A percentile compares a stretch with the other conserved stretches of the same genome.
Conservation (phyloP, 2,888 invertebrate species). For the Trimorus sp. region DNA sequence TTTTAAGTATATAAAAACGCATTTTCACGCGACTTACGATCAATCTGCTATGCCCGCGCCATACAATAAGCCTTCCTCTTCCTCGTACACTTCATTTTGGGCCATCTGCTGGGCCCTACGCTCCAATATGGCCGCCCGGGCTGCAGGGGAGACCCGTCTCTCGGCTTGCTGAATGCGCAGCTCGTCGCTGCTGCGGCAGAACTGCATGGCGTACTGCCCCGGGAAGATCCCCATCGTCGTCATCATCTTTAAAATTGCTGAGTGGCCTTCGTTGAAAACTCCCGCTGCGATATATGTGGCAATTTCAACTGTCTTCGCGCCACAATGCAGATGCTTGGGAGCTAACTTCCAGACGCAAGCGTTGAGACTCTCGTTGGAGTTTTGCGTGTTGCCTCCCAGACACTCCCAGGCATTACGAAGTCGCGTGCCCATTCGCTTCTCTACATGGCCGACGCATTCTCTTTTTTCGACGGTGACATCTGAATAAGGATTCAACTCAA, state of each 20-base stretch:
- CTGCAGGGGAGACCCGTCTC: neutral
- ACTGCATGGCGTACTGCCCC: neutral
- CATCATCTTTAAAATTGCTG: neutral
- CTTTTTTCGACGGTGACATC: too few species aligned
- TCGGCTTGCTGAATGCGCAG: neutral
- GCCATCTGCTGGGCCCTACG: neutral
- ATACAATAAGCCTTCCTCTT: slow-evolving; percentile 7
- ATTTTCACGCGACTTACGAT: neutral
- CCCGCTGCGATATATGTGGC: slow-evolving; percentile 9
- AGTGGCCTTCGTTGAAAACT: slow-evolving; percentile 13
- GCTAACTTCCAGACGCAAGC: slow-evolving; percentile 20
- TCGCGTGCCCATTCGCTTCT: too few species aligned
- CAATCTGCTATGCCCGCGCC: neutral
- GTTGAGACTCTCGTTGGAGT: slow-evolving; percentile 17
- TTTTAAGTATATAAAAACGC: slow-evolving; percentile 1
- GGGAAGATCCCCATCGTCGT: neutral
- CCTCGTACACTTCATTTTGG: slow-evolving; percentile 2
- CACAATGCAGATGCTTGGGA: neutral
- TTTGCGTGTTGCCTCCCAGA: slow-evolving; percentile 7
- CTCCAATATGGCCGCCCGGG: slow-evolving; percentile 1
- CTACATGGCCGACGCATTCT: too few species aligned
- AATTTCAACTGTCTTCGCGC: slow-evolving; percentile 4
- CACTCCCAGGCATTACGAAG: neutral
- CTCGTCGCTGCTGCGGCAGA: neutral
- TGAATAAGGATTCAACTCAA: too few species aligned